Conservation (phyloP, 2,888 invertebrate genomes). For the Acronicta aceris region DNA sequence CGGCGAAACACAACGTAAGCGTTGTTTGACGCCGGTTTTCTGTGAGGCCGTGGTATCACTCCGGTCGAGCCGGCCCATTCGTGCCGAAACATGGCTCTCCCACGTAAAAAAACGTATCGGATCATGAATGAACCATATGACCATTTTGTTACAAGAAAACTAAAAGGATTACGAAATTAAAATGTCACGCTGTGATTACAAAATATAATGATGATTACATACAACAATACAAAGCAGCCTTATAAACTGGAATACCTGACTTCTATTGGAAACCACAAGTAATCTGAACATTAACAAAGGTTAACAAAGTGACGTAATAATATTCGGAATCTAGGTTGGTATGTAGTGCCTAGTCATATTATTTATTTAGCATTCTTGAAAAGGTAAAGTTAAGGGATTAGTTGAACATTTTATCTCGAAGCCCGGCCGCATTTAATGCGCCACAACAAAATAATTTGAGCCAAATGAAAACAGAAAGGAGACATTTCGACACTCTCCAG, state of each 20-base stretch:
- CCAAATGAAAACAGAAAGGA: slow-evolving; percentile 21
- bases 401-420: slow-evolving; percentile 23
- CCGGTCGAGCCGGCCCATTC: too few relatives aligned
- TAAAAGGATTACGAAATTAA: slow-evolving; percentile 28
- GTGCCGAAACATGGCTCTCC: too few relatives aligned
- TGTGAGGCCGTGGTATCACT: too few relatives aligned
- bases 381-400: slow-evolving; percentile 31
- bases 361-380: slow-evolving; percentile 20
- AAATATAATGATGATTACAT: too few relatives aligned
- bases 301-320: slow-evolving; percentile 16
- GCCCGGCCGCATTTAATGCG: slow-evolving; percentile 1
- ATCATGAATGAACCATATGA: neutral
- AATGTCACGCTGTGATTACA: slow-evolving; percentile 37
- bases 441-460: slow-evolving; percentile 22
- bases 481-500: slow-evolving; percentile 12
- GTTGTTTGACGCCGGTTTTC: too few relatives aligned
- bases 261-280: slow-evolving; percentile 31
- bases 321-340: too few relatives aligned
- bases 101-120: too few relatives aligned
- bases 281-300: slow-evolving; percentile 13
- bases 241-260: slow-evolving; percentile 30
- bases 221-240: slow-evolving; percentile 14
- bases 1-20: too few relatives aligned
- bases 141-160: slow-evolving; percentile 17
- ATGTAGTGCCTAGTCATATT: slow-evolving; percentile 41